Evolutionary conservation across 2,797 vertebrate genomes (phyloP).

Genomic region (Gadopsis bispinosus): DNA sequence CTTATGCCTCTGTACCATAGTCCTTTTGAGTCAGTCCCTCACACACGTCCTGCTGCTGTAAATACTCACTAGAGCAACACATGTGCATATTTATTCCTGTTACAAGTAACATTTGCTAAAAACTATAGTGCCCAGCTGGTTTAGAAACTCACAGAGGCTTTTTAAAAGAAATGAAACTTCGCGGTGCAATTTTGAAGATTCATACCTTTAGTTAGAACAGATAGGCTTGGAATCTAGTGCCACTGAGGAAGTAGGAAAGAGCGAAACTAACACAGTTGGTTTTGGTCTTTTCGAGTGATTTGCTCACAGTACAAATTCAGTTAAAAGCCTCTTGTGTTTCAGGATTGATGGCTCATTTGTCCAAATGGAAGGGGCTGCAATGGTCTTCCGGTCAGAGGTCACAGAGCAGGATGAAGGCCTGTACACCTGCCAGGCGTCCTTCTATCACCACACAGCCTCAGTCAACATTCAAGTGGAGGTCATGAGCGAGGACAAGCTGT

Average conservation of each 20-base stretch:
- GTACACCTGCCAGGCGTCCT: slow-evolving; percentile 79
- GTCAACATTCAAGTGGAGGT: slow-evolving; percentile 80
- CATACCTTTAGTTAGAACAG: not conserved
- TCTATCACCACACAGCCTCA: slow-evolving; percentile 76
- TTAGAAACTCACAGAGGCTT: not conserved
- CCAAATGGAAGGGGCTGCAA: slow-evolving; percentile 52
- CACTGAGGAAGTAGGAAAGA: not conserved
- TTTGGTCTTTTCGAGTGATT: not conserved
- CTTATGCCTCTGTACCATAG: not conserved
- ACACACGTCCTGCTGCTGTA: not conserved
- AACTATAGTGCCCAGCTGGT: not conserved
- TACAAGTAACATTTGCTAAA: not conserved
- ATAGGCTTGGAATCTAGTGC: not conserved
- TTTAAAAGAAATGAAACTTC: not conserved
- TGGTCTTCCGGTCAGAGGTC: slow-evolving; percentile 70
- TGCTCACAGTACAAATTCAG: not conserved
- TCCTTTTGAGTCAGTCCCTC: not conserved
- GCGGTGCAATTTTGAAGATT: not conserved
- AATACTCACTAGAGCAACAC: not conserved
- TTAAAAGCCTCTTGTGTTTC: slow-evolving; percentile 30
- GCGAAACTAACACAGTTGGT: not conserved
- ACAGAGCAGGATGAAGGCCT: slow-evolving; percentile 67
- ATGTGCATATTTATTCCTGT: not conserved
- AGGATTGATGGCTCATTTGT: slow-evolving; percentile 76
- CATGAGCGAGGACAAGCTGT: slow-evolving; percentile 36